Evolutionary conservation across 2,797 vertebrate genomes (phyloP).

Genomic region (Liparis tanakae): DNA sequence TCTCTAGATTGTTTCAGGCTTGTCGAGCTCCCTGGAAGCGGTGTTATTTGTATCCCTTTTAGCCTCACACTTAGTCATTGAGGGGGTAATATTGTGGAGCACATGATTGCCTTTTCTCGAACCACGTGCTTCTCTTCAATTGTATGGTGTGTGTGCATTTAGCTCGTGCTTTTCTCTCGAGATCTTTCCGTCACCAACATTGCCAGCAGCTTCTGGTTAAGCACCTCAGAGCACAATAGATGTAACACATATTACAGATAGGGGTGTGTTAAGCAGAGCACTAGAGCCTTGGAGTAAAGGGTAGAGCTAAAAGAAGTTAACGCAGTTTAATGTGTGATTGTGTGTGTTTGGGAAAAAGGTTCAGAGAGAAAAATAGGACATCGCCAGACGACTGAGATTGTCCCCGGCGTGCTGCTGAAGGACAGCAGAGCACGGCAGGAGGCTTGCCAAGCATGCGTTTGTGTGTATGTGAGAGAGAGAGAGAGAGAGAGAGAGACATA

Average conservation of each 20-base stretch:
- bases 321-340: slow-evolving; percentile 3
- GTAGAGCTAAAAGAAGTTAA: slow-evolving; percentile 14
- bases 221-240: slow-evolving; percentile 8
- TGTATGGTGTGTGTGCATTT: slow-evolving; percentile 1
- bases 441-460: neutral
- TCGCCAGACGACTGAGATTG: slow-evolving; percentile 51
- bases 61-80: slow-evolving; percentile 13
- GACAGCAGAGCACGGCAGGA: slow-evolving; percentile 49
- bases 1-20: slow-evolving; percentile 38
- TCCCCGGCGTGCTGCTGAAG: slow-evolving; percentile 54
- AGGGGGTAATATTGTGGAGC: slow-evolving; percentile 22
- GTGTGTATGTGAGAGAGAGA: slow-evolving; percentile 20
- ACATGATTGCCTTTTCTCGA: slow-evolving; percentile 23
- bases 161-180: neutral
- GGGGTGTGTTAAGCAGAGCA: slow-evolving; percentile 18
- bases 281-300: neutral
- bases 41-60: slow-evolving; percentile 42
- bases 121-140: slow-evolving; percentile 3
- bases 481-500: slow-evolving; percentile 29
- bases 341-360: slow-evolving; percentile 27
- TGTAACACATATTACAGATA: slow-evolving; percentile 8
- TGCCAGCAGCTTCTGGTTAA: slow-evolving; percentile 19
- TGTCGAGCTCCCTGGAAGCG: slow-evolving; percentile 35
- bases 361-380: slow-evolving; percentile 47
- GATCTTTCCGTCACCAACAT: neutral